Evolutionary conservation across 2,797 vertebrate genomes (phyloP).

Genomic region (Botia almorhae): DNA sequence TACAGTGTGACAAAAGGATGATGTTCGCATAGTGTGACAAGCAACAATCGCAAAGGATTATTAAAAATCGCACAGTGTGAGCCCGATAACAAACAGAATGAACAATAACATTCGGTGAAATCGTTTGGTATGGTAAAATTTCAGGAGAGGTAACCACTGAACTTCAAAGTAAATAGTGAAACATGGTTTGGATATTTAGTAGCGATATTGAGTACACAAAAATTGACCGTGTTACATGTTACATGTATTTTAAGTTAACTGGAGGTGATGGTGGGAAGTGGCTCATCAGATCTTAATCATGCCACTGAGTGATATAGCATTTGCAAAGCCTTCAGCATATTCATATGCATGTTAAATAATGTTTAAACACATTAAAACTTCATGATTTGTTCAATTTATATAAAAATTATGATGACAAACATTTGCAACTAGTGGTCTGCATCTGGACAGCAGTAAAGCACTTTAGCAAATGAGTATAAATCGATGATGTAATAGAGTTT

Average conservation of each 20-base stretch:
- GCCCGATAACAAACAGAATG: background rate
- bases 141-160: background rate
- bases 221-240: background rate
- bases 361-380: background rate
- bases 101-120: background rate
- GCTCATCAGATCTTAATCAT: background rate
- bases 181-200: background rate
- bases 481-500: constrained; percentile 30
- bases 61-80: too few species aligned
- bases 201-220: background rate
- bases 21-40: too few species aligned
- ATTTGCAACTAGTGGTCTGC: background rate
- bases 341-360: background rate
- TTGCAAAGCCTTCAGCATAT: background rate
- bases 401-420: constrained; percentile 6
- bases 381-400: background rate
- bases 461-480: constrained; percentile 17
- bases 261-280: background rate
- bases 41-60: too few species aligned
- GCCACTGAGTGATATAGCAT: background rate
- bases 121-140: background rate
- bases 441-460: constrained; percentile 25
- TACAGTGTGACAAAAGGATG: too few species aligned
- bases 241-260: background rate
- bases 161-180: background rate